Percentiles rank a stretch among this genome's conserved stretches.
phyloP scores from a whole-genome alignment of 2,113 vertebrate genomes.

The Heliornis fulica region DNA sequence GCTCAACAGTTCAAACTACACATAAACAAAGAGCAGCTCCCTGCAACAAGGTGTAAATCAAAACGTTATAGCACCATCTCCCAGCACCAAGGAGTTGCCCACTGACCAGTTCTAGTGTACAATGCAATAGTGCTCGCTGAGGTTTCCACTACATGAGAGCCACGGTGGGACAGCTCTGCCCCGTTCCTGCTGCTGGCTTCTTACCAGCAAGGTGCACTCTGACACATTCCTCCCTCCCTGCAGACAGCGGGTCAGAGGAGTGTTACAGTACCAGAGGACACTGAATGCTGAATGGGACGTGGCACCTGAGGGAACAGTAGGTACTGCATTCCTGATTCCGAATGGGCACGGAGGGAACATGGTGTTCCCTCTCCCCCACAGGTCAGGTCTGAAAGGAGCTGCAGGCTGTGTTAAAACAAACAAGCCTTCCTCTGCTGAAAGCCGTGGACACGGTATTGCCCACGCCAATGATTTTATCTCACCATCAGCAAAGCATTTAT shows the following conservation, averaged over 20 bases:
- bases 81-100: slow-evolving; percentile 68
- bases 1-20: slow-evolving; percentile 53
- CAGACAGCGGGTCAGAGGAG: neutral
- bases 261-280: neutral
- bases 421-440: neutral
- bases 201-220: too few relatives aligned
- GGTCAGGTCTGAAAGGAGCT: neutral
- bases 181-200: neutral
- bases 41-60: slow-evolving; percentile 47
- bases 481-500: slow-evolving; percentile 42
- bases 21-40: slow-evolving; percentile 51
- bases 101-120: slow-evolving; percentile 47
- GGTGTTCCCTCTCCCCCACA: neutral
- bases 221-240: neutral
- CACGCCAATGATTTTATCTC: slow-evolving; percentile 23
- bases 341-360: neutral
- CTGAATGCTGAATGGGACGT: neutral
- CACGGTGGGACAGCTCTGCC: neutral
- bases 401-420: neutral
- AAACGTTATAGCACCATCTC: slow-evolving; percentile 64
- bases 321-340: neutral
- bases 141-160: slow-evolving; percentile 32
- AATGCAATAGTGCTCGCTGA: slow-evolving; percentile 51
- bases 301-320: slow-evolving; percentile 31
- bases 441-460: neutral